phyloP scores from a whole-genome alignment of 2,888 invertebrate species.

The Agrotis puta region DNA sequence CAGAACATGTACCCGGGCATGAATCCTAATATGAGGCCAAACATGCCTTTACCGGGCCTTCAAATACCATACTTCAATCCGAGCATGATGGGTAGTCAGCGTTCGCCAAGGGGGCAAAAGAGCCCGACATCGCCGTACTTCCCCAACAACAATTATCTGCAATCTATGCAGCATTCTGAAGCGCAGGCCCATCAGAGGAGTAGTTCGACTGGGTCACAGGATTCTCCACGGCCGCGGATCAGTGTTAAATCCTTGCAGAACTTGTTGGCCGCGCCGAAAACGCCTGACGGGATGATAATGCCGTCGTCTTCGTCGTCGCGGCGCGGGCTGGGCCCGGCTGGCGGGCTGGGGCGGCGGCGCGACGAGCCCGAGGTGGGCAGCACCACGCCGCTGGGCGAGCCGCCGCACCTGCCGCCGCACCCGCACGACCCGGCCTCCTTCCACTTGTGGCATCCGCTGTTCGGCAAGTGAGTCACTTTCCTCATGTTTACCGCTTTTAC shows the following conservation, averaged over 20 bases:
- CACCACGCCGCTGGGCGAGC: conserved; percentile 91
- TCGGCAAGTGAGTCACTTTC: conserved; percentile 93
- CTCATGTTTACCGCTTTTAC: conserved; percentile 51
- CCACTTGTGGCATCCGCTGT: conserved; percentile 96
- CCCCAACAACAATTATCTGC: conserved; percentile 86
- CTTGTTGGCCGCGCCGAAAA: conserved; percentile 90
- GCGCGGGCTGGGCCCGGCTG: conserved; percentile 77
- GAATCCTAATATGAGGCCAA: conserved; percentile 80
- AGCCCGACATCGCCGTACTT: conserved; percentile 86
- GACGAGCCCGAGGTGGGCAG: conserved; percentile 93
- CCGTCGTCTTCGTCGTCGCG: conserved; percentile 80
- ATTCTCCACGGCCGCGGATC: conserved; percentile 91
- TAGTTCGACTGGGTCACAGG: conserved; percentile 78
- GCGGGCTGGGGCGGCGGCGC: conserved; percentile 84
- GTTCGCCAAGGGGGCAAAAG: conserved; percentile 83
- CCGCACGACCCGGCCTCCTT: conserved; percentile 91
- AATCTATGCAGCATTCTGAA: conserved; percentile 82
- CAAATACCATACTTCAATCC: conserved; percentile 87
- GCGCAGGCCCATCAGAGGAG: conserved; percentile 73
- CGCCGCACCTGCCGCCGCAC: conserved; percentile 80
- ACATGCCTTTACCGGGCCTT: conserved; percentile 81
- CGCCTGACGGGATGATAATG: conserved; percentile 61
- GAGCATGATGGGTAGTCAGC: conserved; percentile 81
- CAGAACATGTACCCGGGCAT: conserved; percentile 85
- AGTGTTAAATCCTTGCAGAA: conserved; percentile 92